Conservation (phyloP, 2,797 vertebrate species). For the Poecile montanus region DNA sequence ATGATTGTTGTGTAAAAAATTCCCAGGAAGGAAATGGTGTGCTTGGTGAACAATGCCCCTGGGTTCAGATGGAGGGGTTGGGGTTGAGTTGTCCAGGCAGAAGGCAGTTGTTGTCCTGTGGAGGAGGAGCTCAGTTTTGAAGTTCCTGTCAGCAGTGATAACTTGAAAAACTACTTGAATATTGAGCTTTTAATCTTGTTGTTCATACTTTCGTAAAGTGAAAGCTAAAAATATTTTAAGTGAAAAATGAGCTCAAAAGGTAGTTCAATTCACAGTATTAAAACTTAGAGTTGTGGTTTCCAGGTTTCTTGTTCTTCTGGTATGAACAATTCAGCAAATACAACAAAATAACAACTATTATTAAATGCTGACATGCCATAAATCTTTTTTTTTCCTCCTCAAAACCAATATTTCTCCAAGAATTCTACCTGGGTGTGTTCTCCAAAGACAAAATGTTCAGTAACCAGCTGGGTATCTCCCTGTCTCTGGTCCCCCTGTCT, state of each 20-base stretch:
- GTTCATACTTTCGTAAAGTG: background rate
- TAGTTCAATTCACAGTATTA: background rate
- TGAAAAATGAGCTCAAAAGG: background rate
- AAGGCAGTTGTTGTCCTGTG: background rate
- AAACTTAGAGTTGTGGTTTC: background rate
- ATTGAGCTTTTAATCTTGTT: background rate
- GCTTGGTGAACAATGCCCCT: background rate
- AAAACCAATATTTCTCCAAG: background rate
- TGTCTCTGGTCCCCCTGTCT: background rate
- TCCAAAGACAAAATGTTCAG: background rate
- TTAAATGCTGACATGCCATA: background rate
- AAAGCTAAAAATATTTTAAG: background rate
- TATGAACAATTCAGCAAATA: background rate
- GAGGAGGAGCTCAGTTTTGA: background rate
- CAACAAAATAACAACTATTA: background rate
- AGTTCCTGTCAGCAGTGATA: background rate
- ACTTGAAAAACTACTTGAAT: background rate
- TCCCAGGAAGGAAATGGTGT: background rate
- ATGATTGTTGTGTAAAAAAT: background rate
- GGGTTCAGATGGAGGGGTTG: background rate
- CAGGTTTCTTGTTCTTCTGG: background rate
- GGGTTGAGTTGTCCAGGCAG: background rate
- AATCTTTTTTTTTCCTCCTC: background rate
- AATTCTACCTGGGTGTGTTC: background rate
- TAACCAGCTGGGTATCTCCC: background rate